Percentiles rank a stretch among this genome's conserved stretches.
These are phyloP conservation scores for Nothocercus julius DNA, from an alignment of 2,113 vertebrate species.

Conservation along the genomic window DNA sequence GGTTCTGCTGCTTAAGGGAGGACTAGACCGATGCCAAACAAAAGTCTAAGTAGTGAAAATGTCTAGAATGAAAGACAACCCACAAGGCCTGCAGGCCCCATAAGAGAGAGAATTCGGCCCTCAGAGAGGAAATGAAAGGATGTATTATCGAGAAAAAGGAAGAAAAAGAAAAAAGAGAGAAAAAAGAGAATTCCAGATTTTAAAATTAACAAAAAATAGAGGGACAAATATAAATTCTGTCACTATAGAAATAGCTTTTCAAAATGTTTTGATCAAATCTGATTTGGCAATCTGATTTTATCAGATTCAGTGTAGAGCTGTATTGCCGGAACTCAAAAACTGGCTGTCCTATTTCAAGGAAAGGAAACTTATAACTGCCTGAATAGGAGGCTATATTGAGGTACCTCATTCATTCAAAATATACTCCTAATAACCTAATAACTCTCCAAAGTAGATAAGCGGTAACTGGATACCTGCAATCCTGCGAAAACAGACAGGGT, in stretches of 20 bases:
- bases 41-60: not conserved
- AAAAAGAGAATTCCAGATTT: not conserved
- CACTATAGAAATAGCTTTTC: not conserved
- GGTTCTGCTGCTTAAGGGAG: not conserved
- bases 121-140: not conserved
- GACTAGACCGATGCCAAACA: not conserved
- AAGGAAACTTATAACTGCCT: not conserved
- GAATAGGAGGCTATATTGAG: not conserved
- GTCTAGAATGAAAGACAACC: not conserved
- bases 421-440: not conserved
- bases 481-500: not conserved
- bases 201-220: not conserved
- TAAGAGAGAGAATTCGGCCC: accelerated
- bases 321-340: not conserved
- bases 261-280: not conserved
- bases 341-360: not conserved
- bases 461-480: not conserved
- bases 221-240: not conserved
- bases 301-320: not conserved
- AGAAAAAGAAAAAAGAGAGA: no score
- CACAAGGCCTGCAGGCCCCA: accelerated
- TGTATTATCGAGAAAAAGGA: not conserved
- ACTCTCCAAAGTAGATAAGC: not conserved
- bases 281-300: not conserved
- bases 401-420: not conserved